Evolutionary conservation across 2,113 vertebrate genomes (phyloP).

Genomic region (Calyptommatus sinebrachiatus): DNA sequence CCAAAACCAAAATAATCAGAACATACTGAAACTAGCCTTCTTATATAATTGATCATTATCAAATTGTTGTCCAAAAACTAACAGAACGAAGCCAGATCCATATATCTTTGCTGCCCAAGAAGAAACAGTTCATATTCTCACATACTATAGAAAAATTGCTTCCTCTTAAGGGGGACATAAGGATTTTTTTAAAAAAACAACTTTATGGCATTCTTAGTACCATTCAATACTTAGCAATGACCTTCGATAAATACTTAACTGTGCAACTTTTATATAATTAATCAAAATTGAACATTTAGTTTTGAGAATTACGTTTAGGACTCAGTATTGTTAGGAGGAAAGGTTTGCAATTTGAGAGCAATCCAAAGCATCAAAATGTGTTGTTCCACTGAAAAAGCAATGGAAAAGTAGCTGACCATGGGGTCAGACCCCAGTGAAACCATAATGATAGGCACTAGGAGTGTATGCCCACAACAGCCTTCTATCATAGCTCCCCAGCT

Average conservation of each 20-base stretch:
- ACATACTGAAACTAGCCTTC: background rate
- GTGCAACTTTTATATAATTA: background rate
- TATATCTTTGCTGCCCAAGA: background rate
- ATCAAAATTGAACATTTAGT: background rate
- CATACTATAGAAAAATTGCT: background rate
- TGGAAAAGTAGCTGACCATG: too few species aligned
- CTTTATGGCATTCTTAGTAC: background rate
- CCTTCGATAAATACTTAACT: background rate
- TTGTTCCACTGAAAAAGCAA: background rate
- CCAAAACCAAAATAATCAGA: background rate
- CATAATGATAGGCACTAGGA: too few species aligned
- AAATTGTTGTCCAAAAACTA: background rate
- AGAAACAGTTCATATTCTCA: background rate
- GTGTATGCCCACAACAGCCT: too few species aligned
- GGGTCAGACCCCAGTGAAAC: too few species aligned
- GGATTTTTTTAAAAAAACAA: background rate
- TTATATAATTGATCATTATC: background rate
- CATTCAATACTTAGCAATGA: background rate
- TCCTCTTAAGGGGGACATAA: background rate
- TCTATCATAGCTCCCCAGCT: too few species aligned
- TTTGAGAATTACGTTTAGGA: background rate
- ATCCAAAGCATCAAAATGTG: background rate
- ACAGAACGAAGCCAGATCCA: background rate
- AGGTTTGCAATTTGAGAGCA: background rate
- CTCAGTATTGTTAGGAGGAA: background rate